phyloP scores from a whole-genome alignment of 2,888 invertebrate species.

The Lamellibrachia columna region DNA sequence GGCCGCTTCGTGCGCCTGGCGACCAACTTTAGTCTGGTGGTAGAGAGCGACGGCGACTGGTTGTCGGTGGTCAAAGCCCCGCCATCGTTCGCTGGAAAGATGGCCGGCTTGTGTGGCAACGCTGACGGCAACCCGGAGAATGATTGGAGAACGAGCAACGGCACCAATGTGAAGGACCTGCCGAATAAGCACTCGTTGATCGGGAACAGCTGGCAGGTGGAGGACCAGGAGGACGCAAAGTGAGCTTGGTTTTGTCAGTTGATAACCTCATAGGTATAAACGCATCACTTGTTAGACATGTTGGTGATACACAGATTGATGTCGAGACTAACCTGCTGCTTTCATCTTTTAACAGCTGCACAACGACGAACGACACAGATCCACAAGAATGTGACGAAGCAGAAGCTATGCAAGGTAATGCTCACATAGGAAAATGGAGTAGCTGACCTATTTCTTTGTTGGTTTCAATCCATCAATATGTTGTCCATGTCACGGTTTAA shows the following conservation, averaged over 20 bases:
- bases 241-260: not conserved
- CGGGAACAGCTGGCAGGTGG: constrained; percentile 27
- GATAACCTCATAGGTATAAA: not conserved
- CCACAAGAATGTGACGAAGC: not conserved
- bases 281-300: too few species aligned
- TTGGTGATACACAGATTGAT: too few species aligned
- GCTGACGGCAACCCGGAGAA: constrained; percentile 7
- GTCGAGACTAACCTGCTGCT: not conserved
- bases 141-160: constrained; percentile 22
- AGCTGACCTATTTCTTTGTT: not conserved
- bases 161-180: constrained; percentile 20
- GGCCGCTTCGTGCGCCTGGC: constrained; percentile 29
- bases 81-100: not conserved
- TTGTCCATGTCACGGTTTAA: too few species aligned
- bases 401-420: not conserved
- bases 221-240: constrained; percentile 7
- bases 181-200: not conserved
- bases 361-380: not conserved
- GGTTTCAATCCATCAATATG: too few species aligned
- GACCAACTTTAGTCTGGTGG: constrained; percentile 29
- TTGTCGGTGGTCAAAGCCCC: constrained; percentile 19
- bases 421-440: not conserved
- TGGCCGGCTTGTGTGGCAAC: constrained; percentile 26
- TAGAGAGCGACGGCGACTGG: constrained; percentile 30
- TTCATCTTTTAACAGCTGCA: not conserved